A percentile compares a stretch with the other conserved stretches of the same genome.
phyloP scores from a whole-genome alignment of 2,113 vertebrate species.

The Trinectes maculatus region DNA sequence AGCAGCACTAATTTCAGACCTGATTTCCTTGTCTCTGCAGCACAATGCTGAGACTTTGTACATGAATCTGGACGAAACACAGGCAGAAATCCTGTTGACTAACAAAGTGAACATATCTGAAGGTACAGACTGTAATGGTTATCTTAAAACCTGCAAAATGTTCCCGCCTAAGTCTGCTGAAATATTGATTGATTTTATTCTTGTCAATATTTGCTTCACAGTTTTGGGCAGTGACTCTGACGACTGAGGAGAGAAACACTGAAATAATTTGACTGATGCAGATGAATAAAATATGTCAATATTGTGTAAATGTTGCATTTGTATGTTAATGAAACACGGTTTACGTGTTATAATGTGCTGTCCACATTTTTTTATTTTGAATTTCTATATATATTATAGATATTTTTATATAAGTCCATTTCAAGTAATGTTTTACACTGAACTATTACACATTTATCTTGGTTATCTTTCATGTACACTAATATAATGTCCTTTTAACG shows the following conservation, averaged over 20 bases:
- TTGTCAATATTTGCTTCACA: conserved; percentile 18
- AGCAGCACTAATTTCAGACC: background rate
- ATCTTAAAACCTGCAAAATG: background rate
- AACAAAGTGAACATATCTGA: conserved; percentile 63
- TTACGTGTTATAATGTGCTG: background rate
- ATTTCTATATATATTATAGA: background rate
- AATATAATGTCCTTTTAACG: too few species aligned
- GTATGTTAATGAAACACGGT: background rate
- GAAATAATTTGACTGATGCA: background rate
- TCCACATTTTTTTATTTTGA: background rate
- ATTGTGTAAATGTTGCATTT: background rate
- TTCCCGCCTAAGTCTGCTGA: background rate
- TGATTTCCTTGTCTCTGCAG: conserved; percentile 55
- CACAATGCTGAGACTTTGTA: conserved; percentile 78
- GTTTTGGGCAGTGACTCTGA: conserved; percentile 18
- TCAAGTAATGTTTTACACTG: too few species aligned
- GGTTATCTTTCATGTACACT: too few species aligned
- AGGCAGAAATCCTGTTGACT: conserved; percentile 79
- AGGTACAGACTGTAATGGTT: conserved; percentile 47
- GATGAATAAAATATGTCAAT: background rate
- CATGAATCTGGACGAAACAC: conserved; percentile 78
- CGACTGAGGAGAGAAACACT: conserved; percentile 2
- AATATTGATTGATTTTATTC: conserved; percentile 10
- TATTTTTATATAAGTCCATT: too few species aligned
- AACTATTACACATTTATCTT: too few species aligned